phyloP scores from a whole-genome alignment of 2,797 vertebrate species.

The Echeneis naucrates region DNA sequence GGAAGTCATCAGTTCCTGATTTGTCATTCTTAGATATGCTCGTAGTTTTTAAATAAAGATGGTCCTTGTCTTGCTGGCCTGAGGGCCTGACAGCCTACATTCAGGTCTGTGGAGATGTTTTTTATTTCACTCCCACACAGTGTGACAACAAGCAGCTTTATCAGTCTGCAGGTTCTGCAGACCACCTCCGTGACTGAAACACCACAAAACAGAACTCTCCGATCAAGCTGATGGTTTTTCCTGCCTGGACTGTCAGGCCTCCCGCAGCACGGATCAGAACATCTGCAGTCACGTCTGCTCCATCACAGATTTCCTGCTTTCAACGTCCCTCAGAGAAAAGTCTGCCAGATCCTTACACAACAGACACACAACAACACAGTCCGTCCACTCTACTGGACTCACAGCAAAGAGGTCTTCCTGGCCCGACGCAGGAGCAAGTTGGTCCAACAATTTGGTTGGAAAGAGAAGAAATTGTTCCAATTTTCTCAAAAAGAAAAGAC shows the following conservation, averaged over 20 bases:
- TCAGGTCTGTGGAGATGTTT: not conserved
- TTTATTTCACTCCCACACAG: not conserved
- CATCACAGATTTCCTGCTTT: not conserved
- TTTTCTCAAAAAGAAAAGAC: too few species aligned
- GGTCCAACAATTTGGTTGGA: too few species aligned
- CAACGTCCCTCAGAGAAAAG: not conserved
- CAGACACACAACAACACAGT: too few species aligned
- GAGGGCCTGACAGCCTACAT: not conserved
- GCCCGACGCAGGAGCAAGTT: too few species aligned
- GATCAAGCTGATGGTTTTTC: not conserved
- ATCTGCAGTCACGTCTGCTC: not conserved
- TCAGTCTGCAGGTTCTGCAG: too few species aligned
- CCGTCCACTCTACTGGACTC: not conserved
- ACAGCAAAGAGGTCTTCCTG: not conserved
- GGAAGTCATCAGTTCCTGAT: not conserved
- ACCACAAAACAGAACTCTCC: not conserved
- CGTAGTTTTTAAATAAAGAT: not conserved
- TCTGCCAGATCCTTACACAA: too few species aligned
- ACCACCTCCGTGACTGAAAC: not conserved
- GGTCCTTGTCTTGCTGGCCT: not conserved
- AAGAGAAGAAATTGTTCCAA: too few species aligned
- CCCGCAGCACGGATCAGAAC: slow-evolving; percentile 1
- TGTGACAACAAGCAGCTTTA: too few species aligned
- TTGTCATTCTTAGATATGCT: not conserved
- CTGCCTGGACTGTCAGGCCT: not conserved